Base-by-base conservation (phyloP, 2,113 vertebrate species). In the Erpornis zantholeuca region DNA sequence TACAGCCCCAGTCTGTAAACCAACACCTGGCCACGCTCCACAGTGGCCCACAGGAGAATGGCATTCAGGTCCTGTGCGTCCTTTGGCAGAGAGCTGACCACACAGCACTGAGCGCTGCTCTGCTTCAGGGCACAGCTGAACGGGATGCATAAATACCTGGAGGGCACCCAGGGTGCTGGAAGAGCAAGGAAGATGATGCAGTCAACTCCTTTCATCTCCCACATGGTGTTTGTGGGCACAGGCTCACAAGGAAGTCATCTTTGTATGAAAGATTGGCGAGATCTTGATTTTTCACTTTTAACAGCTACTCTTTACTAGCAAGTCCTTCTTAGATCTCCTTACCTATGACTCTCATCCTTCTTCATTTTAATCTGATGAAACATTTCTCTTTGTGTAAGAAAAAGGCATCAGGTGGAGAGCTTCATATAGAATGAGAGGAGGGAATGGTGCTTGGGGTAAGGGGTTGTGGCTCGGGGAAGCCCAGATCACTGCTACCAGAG, bases 61-160 rank as follows among this genome's bases (percentile, higher is more conserved):
- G 3, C 6, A 2, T 71, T 84, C 31, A 28, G 12, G 4, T 5
- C n/a, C n/a, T n/a, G 2, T 0, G 8, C 12, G 8, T 79, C 54
- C 63, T 60, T 60, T 3, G 11, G 33, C 59, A 80, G 19, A 31
- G 11, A 44, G 15, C 35, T 53, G 69, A 33, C 23, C 29, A 52
- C 3, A 1, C n/a, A 59, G 49, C 29, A 25, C 0, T 2, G 0
- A 17, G 27, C 0, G 0, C 38, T 56, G 44, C 23, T 49, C 27
- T 3, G 6, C 31, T 61, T 3, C 5, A 10, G 17, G 56, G 15
- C 31, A 35, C 11, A 69, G 66, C 13, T 2, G 5, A 66, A 22
- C 0, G 1, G 42, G 18, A 8, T 59, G 12, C 31, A 52, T 7
- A 33, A 82, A 35, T 35, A 65, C 8, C 45, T 35, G 29, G 35